These are phyloP conservation scores for Megastigmus dorsalis DNA, from an alignment of 2,888 invertebrate species.

Conservation along the genomic window DNA sequence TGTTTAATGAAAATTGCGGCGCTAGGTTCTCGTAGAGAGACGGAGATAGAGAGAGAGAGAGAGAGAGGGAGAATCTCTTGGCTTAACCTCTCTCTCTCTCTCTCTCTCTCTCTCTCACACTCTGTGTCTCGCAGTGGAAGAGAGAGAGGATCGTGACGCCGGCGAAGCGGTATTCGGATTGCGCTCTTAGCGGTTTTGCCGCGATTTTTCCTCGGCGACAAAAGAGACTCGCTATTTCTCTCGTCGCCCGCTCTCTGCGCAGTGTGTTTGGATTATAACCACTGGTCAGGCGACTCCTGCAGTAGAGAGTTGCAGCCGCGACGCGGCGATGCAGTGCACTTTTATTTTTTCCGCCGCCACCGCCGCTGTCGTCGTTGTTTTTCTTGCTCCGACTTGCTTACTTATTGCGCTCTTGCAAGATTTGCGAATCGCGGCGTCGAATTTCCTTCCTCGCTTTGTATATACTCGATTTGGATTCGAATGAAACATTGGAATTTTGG, in stretches of 20 bases:
- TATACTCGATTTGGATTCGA: too few species aligned
- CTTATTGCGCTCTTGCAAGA: too few species aligned
- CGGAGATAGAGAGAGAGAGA: too few species aligned
- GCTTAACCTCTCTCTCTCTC: too few species aligned
- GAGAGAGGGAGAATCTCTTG: too few species aligned
- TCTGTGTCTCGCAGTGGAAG: too few species aligned
- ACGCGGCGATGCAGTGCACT: neutral
- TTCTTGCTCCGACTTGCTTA: too few species aligned
- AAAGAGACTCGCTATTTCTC: constrained; percentile 61
- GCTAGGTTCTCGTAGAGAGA: neutral
- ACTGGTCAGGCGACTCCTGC: constrained; percentile 69
- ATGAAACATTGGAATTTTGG: too few species aligned
- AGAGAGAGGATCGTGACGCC: constrained; percentile 68
- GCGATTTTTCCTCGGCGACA: constrained; percentile 67
- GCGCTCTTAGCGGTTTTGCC: constrained; percentile 74
- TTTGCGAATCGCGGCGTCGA: too few species aligned
- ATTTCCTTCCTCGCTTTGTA: too few species aligned
- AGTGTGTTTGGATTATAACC: constrained; percentile 67
- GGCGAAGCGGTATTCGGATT: constrained; percentile 74
- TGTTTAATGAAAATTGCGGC: constrained; percentile 73
- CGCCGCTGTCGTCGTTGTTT: too few species aligned
- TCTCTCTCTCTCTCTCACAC: too few species aligned
- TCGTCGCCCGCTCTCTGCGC: neutral
- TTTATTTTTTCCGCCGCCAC: neutral
- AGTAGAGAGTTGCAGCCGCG: neutral